Percentiles rank a stretch among this genome's conserved stretches.
Evolutionary conservation across 1,140 invertebrate species (phyloP).

Genomic region (Drosophila takahashii): DNA sequence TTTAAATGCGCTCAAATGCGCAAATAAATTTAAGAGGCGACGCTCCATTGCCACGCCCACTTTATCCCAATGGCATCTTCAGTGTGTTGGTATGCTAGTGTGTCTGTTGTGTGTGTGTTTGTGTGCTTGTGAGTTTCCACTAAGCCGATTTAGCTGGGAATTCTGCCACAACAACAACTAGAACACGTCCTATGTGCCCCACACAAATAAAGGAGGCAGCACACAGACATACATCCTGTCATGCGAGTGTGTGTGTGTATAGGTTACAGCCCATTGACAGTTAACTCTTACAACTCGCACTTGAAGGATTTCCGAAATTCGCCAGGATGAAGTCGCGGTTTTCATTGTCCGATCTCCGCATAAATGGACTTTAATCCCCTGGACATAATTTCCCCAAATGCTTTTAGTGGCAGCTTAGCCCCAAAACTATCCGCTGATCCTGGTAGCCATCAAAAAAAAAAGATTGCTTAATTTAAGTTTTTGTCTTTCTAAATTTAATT

Average conservation of each 20-base stretch:
- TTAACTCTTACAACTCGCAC: slow-evolving; percentile 17
- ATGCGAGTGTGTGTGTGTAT: not conserved
- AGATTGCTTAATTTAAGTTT: not conserved
- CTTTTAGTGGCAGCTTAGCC: slow-evolving; percentile 3
- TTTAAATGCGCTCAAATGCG: slow-evolving; percentile 70
- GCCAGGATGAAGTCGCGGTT: not conserved
- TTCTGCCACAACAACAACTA: slow-evolving; percentile 36
- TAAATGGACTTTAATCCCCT: slow-evolving; percentile 14
- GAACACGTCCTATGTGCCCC: slow-evolving; percentile 16
- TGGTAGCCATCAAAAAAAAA: not conserved
- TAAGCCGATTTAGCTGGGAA: slow-evolving; percentile 56
- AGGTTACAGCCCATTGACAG: slow-evolving; percentile 16
- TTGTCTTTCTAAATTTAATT: too few species aligned
- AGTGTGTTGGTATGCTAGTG: not conserved
- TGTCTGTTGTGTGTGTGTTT: not conserved
- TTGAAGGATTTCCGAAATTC: slow-evolving; percentile 1
- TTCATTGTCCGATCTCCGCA: slow-evolving; percentile 1
- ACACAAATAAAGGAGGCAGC: slow-evolving; percentile 4
- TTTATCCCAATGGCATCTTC: slow-evolving; percentile 1
- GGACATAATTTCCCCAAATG: not conserved
- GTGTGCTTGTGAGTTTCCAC: slow-evolving; percentile 23
- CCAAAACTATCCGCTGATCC: not conserved
- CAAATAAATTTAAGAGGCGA: slow-evolving; percentile 66
- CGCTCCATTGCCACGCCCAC: slow-evolving; percentile 44
- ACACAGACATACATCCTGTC: slow-evolving; percentile 19